A percentile compares a stretch with the other conserved stretches of the same genome.
These are phyloP conservation scores for Rhinoderma darwinii DNA, from an alignment of 2,113 vertebrate species.

Conservation along the genomic window DNA sequence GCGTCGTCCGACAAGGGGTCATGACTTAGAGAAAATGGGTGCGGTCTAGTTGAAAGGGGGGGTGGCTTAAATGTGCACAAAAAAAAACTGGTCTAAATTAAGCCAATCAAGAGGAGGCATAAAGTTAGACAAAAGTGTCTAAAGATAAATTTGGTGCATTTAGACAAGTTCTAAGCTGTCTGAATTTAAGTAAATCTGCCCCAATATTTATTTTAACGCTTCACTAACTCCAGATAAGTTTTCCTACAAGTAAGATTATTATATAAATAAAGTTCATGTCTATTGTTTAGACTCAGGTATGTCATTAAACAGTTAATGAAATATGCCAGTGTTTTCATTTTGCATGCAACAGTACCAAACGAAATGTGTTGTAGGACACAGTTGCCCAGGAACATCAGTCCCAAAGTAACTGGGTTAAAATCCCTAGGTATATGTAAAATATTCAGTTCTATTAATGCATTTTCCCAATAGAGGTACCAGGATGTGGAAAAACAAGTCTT, in stretches of 20 bases:
- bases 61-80: no score
- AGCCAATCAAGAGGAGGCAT: no score
- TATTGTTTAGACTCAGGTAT: background rate
- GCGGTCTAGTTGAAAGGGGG: no score
- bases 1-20: no score
- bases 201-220: background rate
- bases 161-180: no score
- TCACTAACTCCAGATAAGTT: background rate
- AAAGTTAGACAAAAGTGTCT: no score
- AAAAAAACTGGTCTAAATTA: no score
- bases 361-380: background rate
- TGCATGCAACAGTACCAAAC: background rate
- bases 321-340: background rate
- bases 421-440: background rate
- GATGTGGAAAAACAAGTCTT: constrained; percentile 18
- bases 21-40: no score
- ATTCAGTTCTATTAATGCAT: background rate
- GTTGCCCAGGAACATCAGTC: background rate
- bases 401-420: background rate
- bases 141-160: no score
- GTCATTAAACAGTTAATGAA: background rate
- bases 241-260: background rate
- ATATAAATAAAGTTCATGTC: background rate
- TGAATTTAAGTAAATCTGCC: no score
- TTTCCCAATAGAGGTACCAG: background rate